phyloP scores from a whole-genome alignment of 30 jellyfish, hydroid and myxozoan species.

The Hydractinia echinata region DNA sequence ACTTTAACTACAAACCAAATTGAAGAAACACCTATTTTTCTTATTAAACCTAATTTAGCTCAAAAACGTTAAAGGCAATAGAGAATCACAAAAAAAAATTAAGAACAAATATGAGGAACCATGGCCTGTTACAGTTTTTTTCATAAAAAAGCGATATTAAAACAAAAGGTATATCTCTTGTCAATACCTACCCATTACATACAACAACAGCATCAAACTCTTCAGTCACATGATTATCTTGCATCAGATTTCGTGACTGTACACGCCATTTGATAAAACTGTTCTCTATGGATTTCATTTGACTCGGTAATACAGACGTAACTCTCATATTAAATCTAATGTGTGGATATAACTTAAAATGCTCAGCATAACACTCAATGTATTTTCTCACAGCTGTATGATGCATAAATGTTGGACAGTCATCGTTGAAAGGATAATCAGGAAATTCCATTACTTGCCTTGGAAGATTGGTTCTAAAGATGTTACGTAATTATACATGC shows the following conservation, averaged over 20 bases:
- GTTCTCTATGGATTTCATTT: constrained; percentile 22
- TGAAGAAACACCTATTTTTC: neutral
- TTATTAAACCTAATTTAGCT: neutral
- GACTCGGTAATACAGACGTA: constrained; percentile 31
- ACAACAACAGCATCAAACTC: constrained; percentile 56
- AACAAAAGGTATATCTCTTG: neutral
- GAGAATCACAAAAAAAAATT: neutral
- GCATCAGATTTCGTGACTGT: neutral
- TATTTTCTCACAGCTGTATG: constrained; percentile 50
- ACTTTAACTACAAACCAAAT: neutral
- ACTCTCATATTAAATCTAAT: constrained; percentile 41
- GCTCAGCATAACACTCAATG: constrained; percentile 37
- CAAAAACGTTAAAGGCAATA: neutral
- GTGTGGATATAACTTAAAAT: constrained; percentile 26
- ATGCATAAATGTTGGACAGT: constrained; percentile 28
- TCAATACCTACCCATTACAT: constrained; percentile 69
- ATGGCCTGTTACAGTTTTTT: neutral
- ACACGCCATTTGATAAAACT: neutral
- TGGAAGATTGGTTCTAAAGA: constrained; percentile 68
- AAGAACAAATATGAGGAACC: neutral
- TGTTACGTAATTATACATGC: neutral
- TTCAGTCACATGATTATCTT: neutral
- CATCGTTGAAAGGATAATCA: neutral
- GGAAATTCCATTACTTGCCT: constrained; percentile 42
- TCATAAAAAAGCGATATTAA: neutral